Evolutionary conservation across 2,888 invertebrate species (phyloP).

Genomic region (Mimachlamys varia): DNA sequence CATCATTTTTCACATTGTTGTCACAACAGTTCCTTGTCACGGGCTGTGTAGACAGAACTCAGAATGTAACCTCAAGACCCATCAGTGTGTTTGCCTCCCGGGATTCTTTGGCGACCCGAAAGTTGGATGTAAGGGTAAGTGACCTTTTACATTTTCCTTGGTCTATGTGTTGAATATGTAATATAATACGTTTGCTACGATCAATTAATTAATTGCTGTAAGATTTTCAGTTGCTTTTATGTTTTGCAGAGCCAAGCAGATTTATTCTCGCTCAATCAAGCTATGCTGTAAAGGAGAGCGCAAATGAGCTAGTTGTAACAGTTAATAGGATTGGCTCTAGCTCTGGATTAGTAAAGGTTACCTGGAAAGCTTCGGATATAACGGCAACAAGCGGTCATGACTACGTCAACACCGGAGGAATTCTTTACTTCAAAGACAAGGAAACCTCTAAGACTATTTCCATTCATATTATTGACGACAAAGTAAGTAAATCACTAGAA

Average conservation of each 20-base stretch:
- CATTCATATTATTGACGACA: neutral
- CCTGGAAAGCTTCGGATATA: neutral
- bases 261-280: neutral
- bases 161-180: neutral
- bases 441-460: neutral
- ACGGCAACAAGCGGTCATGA: neutral
- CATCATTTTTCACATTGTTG: neutral
- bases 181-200: neutral
- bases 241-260: neutral
- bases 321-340: neutral
- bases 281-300: neutral
- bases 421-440: neutral
- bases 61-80: neutral
- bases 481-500: neutral
- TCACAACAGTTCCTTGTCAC: neutral
- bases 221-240: neutral
- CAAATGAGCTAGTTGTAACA: neutral
- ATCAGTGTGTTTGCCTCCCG: neutral
- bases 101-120: neutral
- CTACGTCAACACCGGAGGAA: neutral
- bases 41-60: neutral
- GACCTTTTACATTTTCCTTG: neutral
- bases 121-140: neutral
- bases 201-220: neutral
- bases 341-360: neutral